Base-by-base conservation (phyloP, 2,113 vertebrate species). In the Apodemus speciosus region DNA sequence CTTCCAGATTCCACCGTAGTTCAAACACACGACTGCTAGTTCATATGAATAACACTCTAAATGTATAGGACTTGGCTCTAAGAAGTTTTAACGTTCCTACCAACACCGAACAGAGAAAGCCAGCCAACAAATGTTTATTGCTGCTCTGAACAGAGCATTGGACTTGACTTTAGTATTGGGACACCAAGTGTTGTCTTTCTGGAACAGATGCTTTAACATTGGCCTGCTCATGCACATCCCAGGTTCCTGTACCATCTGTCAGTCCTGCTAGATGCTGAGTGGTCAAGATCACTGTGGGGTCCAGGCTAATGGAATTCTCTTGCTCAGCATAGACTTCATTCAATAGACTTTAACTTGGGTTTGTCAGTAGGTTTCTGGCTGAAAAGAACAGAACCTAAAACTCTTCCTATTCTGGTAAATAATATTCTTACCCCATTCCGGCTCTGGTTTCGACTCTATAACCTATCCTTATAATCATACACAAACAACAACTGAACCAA, bases 331-430 rank as follows among this genome's bases (percentile, higher is more conserved):
- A 20, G 58, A 38, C 40, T 77, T n/a, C 9, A 3, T 9, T 35
- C 9, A 69, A 20, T 4, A 1, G 76, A 77, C 30, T 30, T 79
- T 68, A 66, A 75, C 64, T 83, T 77, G 27, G 20, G 30, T 40
- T 62, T 53, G 27, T 89, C 64, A 90, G 49, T 81, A 93, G 72
- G 75, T 76, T 93, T 95, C 87, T 62, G 46, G 58, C 85, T 87
- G 20, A 16, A 43, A 85, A 71, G 13, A 87, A 40, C 4, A 93
- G 85, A 92, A 77, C 51, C 40, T 73, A 49, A 90, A 94, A 38
- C 35, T 84, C 68, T 71, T 69, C n/a, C 35, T 62, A 60, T 56
- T 88, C 58, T 75, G 86, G 75, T 0, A 49, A 51, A 81, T 40
- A 81, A 21, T 25, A 60, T 84, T 79, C 66, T 72, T 16, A 80